Evolutionary conservation across 35 echinoderm and acorn worm genomes (phyloP).

Genomic region (Stichopus chloronotus): DNA sequence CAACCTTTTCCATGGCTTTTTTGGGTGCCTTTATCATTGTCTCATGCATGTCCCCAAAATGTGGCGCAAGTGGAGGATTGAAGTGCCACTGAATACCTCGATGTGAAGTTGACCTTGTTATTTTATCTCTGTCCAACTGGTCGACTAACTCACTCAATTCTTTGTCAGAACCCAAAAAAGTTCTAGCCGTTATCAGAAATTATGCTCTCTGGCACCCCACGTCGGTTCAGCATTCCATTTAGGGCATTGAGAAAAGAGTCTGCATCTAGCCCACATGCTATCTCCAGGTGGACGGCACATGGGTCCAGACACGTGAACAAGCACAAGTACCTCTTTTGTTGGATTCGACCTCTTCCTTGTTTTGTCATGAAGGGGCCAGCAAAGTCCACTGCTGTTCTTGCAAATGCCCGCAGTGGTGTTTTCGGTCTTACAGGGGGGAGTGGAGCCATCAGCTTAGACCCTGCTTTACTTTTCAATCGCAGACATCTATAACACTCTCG

Average conservation of each 20-base stretch:
- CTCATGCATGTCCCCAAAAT: slow-evolving; percentile 43
- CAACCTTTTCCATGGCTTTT: not conserved
- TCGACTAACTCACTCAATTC: slow-evolving; percentile 41
- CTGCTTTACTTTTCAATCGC: not conserved
- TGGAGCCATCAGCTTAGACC: slow-evolving; percentile 43
- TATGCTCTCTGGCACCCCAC: too few species aligned
- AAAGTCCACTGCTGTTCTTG: slow-evolving; percentile 17
- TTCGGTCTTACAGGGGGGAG: slow-evolving; percentile 26
- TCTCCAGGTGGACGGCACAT: slow-evolving; percentile 43
- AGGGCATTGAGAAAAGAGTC: too few species aligned
- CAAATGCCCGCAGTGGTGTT: slow-evolving; percentile 40
- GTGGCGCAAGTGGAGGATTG: slow-evolving; percentile 27
- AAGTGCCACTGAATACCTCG: slow-evolving; percentile 7
- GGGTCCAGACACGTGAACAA: not conserved
- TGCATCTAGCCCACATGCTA: slow-evolving; percentile 36
- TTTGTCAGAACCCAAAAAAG: slow-evolving; percentile 10
- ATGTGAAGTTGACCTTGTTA: not conserved
- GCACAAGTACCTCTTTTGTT: slow-evolving; percentile 40
- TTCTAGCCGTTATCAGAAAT: slow-evolving; percentile 51
- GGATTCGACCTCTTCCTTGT: slow-evolving; percentile 51
- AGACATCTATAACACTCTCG: not conserved
- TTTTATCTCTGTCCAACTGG: slow-evolving; percentile 45
- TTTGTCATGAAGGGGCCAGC: slow-evolving; percentile 52
- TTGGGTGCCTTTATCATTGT: slow-evolving; percentile 62
- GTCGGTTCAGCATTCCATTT: too few species aligned